These are phyloP conservation scores for Diglossa brunneiventris DNA, from an alignment of 2,113 vertebrate species.

Conservation along the genomic window DNA sequence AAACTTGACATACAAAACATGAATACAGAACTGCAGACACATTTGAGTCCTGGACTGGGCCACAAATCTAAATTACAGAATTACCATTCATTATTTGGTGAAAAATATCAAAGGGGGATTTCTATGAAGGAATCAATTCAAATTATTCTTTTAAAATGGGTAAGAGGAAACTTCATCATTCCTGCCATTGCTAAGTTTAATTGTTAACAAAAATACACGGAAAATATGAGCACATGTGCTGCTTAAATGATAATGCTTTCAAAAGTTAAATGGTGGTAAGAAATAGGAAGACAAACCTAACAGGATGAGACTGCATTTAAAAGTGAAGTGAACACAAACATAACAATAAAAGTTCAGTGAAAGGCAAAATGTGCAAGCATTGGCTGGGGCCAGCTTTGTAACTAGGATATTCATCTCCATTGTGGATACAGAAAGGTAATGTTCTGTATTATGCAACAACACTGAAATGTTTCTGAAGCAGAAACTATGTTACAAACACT, in stretches of 20 bases:
- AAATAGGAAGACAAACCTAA: not conserved
- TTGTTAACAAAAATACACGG: not conserved
- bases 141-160: not conserved
- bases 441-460: not conserved
- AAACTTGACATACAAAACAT: not conserved
- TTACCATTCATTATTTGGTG: not conserved
- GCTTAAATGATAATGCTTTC: not conserved
- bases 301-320: not conserved
- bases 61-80: not conserved
- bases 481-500: not conserved
- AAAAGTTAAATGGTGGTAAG: not conserved
- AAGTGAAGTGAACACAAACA: not conserved
- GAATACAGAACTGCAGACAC: not conserved
- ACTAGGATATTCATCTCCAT: not conserved
- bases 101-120: not conserved
- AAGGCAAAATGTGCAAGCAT: not conserved
- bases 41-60: not conserved
- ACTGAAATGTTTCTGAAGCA: not conserved
- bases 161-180: not conserved
- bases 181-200: not conserved
- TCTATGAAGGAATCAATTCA: not conserved
- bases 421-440: not conserved
- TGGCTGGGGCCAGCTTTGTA: not conserved
- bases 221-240: not conserved
- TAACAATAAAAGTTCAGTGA: not conserved